Evolutionary conservation across 2,797 vertebrate genomes (phyloP), one percentile per base, ranked within the genome.

Genomic region (Hyperoplus immaculatus): DNA sequence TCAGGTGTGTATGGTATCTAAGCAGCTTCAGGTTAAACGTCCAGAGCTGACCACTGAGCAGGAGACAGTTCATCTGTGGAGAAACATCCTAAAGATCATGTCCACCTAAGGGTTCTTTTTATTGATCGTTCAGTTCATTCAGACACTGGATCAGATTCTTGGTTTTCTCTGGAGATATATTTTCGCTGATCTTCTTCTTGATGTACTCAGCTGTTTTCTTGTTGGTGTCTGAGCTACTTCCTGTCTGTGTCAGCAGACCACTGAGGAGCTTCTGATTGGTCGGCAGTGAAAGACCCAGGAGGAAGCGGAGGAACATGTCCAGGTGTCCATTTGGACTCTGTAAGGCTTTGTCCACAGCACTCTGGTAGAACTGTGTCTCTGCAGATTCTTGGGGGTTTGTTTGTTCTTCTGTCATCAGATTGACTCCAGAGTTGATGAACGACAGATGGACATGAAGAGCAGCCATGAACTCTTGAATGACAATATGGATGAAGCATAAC

Each of bases 381-480:
- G 29, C 29, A 29, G 29, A 29, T 29, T 29, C 29, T 3, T 3
- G 3, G 29, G 29, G 3, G 3, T 2, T 3, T 29, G 29, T 58
- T 39, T 58, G 56, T 41, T 8, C 38, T 2, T 58, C n/a, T 14
- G 60, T 5, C 45, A 62, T 7, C 43, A 47, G 21, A 15, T 62
- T 62, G 18, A 62, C 60, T 14, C 60, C 45, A 62, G 18, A 62
- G 43, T 47, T 47, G 60, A 8, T 36, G 45, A 62, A 62, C 2
- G 60, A 47, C 18, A 47, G 60, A 36, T 62, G 43, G 43, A 62
- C 60, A 47, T 62, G 21, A 47, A 62, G 60, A 47, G 60, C 60
- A 60, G 58, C 58, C 41, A 60, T 41, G 21, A 60, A 60, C 58
- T 60, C 58, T n/a, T 60, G 58, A 60, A 60, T 42, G 36, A 46